phyloP scores from a whole-genome alignment of 2,797 vertebrate species.

The Rhynchotus rufescens region DNA sequence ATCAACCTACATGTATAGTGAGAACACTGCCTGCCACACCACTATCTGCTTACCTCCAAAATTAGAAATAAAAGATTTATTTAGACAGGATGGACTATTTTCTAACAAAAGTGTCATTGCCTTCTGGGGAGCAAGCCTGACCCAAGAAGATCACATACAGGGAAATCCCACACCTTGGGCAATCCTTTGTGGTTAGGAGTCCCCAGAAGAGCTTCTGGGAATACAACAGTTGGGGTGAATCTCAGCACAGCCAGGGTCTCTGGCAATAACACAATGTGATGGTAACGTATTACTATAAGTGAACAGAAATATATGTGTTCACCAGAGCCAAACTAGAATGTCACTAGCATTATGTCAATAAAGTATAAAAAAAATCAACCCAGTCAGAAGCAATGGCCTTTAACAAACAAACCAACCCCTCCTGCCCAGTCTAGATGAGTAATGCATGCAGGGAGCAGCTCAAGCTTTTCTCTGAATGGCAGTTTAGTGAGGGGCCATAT shows the following conservation, averaged over 20 bases:
- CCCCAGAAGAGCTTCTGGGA: background rate
- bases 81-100: conserved; percentile 28
- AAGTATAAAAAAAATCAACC: background rate
- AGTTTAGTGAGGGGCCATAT: background rate
- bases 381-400: background rate
- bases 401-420: background rate
- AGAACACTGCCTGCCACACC: background rate
- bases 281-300: background rate
- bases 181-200: background rate
- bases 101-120: background rate
- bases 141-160: background rate
- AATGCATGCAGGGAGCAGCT: background rate
- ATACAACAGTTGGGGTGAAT: background rate
- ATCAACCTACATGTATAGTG: background rate
- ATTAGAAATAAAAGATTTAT: conserved; percentile 55
- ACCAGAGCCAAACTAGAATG: background rate
- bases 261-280: background rate
- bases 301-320: background rate
- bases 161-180: conserved; percentile 25
- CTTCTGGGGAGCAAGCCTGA: background rate
- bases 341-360: background rate
- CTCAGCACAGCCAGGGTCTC: background rate
- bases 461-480: background rate
- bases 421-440: background rate
- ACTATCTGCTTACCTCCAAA: background rate